Evolutionary conservation across 2,113 vertebrate genomes (phyloP).

Genomic region (Saguinus imperator): DNA sequence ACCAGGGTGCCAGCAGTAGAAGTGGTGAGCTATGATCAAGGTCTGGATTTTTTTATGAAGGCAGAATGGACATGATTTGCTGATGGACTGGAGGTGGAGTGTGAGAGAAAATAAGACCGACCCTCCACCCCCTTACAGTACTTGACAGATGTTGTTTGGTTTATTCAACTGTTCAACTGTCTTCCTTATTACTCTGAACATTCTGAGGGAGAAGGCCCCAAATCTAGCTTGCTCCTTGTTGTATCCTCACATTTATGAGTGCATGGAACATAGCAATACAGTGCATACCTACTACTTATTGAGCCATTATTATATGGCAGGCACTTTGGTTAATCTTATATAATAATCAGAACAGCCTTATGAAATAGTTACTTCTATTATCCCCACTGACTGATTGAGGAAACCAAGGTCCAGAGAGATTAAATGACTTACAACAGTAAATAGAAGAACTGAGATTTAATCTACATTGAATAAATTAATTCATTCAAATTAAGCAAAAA

Average conservation of each 20-base stretch:
- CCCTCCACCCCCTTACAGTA: not conserved
- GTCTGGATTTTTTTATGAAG: not conserved
- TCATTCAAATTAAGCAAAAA: conserved; percentile 33
- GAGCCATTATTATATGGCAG: not conserved
- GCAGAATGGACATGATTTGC: not conserved
- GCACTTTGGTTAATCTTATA: not conserved
- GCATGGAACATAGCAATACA: not conserved
- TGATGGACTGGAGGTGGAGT: not conserved
- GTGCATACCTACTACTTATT: not conserved
- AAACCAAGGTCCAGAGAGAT: not conserved
- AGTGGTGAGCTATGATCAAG: not conserved
- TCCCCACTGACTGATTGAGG: not conserved
- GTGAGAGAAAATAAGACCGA: not conserved
- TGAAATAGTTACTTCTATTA: not conserved
- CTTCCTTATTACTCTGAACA: not conserved
- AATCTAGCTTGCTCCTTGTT: not conserved
- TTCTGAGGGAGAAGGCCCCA: not conserved
- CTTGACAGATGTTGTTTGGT: not conserved
- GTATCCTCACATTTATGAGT: not conserved
- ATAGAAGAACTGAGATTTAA: not conserved
- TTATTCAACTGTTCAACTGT: not conserved
- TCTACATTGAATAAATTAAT: not conserved
- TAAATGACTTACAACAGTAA: not conserved
- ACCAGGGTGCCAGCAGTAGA: not conserved
- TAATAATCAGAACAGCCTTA: not conserved